Evolutionary conservation across 2,113 vertebrate species (phyloP), one percentile per base, ranked within the genome.

Genomic region (Arvicanthis niloticus): DNA sequence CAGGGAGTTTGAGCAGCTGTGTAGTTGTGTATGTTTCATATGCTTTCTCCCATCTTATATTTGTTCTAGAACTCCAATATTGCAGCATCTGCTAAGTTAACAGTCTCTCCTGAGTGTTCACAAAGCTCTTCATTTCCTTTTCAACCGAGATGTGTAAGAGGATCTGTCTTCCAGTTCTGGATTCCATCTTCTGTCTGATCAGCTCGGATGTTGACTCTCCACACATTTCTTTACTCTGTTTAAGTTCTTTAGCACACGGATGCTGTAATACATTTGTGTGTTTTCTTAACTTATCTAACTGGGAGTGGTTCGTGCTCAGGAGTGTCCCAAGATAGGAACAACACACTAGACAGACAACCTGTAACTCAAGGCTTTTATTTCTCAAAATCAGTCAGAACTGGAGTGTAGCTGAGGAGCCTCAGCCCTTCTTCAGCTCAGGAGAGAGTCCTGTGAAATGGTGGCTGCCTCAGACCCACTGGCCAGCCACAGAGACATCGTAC

Each of bases 401-500:
- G 10, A 42, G 31, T 26, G 31, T 4, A n/a, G 56, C 37, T 26
- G 24, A 48, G 42, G 9, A 42, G 24, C 2, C 75, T 34, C 15
- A 7, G 56, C 42, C 51, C 17, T 62, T 45, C 40, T 19, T 24
- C 31, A 76, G 56, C 85, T 65, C 51, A 65, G 70, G 21, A 16
- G 12, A 29, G 67, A 53, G 13, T 13, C 67, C 26, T 60, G 19
- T 37, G 53, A 81, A n/a, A 8, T 16, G 2, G 73, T 2, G 29
- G 72, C 22, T 22, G 0, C 13, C 21, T 34, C 4, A 42, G 89
- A 65, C 40, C 40, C n/a, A 9, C 3, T 26, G 42, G 37, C 48
- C 6, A 10, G 15, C 26, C 29, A 9, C 5, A 0, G n/a, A 15
- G 26, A 37, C 26, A 22, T 37, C 48, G 1, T 5, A 16, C 70